phyloP scores from a whole-genome alignment of 1,140 invertebrate genomes.

The Sitodiplosis mosellana region DNA sequence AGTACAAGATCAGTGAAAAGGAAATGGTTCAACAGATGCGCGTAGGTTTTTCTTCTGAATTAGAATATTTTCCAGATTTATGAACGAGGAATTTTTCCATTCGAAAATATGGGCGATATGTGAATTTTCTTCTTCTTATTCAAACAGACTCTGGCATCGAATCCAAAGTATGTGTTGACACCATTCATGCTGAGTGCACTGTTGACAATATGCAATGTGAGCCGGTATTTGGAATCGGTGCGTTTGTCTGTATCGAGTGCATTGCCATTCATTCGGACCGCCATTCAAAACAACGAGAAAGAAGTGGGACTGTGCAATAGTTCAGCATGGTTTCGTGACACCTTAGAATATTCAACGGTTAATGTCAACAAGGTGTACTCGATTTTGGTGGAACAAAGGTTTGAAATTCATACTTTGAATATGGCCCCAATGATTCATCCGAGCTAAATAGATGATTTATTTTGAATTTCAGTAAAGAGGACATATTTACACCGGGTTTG shows the following conservation, averaged over 20 bases:
- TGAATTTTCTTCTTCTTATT: neutral
- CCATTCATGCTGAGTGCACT: constrained; percentile 21
- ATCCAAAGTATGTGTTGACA: constrained; percentile 10
- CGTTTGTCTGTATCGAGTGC: constrained; percentile 13
- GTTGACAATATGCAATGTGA: constrained; percentile 17
- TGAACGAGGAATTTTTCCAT: too few relatives aligned
- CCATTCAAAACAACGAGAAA: constrained; percentile 18
- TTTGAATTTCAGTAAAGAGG: constrained; percentile 16
- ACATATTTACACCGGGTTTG: constrained; percentile 19
- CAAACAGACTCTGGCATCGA: neutral
- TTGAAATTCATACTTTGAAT: too few relatives aligned
- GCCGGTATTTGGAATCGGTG: constrained; percentile 15
- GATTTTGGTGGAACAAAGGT: constrained; percentile 19
- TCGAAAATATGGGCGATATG: too few relatives aligned
- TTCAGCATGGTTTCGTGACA: constrained; percentile 21
- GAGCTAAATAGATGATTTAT: neutral
- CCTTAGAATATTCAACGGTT: constrained; percentile 16
- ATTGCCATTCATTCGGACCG: constrained; percentile 17
- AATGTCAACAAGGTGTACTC: constrained; percentile 17
- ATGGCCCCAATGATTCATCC: too few relatives aligned
- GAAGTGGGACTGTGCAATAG: constrained; percentile 13
- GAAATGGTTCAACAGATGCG: neutral
- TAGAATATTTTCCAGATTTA: too few relatives aligned
- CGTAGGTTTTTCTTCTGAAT: neutral
- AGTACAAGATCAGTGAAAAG: constrained; percentile 17